phyloP scores from a whole-genome alignment of 2,113 vertebrate species.

The Dipodomys ordii region DNA sequence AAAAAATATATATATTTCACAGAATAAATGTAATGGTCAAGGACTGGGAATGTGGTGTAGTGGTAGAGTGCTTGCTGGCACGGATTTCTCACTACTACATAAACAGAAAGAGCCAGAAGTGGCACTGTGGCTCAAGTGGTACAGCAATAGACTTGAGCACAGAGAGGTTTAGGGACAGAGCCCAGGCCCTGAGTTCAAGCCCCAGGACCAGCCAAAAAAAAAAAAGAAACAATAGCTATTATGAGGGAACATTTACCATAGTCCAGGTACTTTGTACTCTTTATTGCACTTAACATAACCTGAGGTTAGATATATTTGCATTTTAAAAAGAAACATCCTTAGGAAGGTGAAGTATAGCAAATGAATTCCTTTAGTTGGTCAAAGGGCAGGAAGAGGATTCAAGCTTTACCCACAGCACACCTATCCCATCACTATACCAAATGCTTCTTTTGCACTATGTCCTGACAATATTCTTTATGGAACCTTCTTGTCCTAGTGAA shows the following conservation, averaged over 20 bases:
- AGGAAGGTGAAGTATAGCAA: neutral
- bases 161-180: no score
- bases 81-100: no score
- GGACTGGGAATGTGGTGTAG: no score
- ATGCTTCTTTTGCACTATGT: neutral
- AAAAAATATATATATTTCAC: no score
- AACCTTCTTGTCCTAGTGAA: neutral
- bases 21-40: no score
- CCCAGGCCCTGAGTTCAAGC: no score
- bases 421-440: neutral
- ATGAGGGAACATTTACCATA: neutral
- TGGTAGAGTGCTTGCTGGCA: no score
- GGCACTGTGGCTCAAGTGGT: no score
- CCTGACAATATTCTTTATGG: neutral
- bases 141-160: no score
- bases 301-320: neutral
- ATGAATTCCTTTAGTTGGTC: neutral
- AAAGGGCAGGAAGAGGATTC: neutral
- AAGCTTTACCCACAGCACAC: neutral
- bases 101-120: no score
- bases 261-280: neutral
- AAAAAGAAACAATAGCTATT: neutral
- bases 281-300: neutral
- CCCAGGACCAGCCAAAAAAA: neutral
- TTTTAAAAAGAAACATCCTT: slow-evolving; percentile 8